phyloP scores from a whole-genome alignment of 2,113 vertebrate genomes.

The Chamaetylas fuelleborni region DNA sequence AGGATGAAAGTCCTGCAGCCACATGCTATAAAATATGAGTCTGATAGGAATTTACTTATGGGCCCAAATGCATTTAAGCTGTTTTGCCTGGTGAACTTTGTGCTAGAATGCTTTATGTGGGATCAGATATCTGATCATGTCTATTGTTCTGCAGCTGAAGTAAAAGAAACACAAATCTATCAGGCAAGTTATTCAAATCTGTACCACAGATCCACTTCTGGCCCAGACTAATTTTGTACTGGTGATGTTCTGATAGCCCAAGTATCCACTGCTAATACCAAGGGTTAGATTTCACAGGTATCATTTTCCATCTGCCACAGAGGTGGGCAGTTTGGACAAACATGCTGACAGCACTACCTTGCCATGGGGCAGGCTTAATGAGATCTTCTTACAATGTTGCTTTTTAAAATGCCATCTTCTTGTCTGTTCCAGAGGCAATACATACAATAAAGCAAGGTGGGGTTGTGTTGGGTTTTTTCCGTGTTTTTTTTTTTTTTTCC shows the following conservation, averaged over 20 bases:
- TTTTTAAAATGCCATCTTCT: neutral
- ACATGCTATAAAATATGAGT: neutral
- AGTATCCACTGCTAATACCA: neutral
- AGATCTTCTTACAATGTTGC: neutral
- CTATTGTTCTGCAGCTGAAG: neutral
- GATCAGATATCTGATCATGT: neutral
- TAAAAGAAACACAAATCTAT: neutral
- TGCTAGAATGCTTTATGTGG: neutral
- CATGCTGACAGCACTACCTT: neutral
- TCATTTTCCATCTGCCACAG: neutral
- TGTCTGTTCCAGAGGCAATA: neutral
- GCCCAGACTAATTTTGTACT: neutral
- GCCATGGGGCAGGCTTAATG: neutral
- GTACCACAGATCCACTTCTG: neutral
- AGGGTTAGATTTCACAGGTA: neutral
- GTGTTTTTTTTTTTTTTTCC: neutral
- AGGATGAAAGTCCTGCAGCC: neutral
- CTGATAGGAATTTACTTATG: neutral
- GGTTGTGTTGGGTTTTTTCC: neutral
- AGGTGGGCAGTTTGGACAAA: neutral
- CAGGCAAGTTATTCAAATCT: neutral
- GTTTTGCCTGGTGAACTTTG: neutral
- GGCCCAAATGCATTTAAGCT: neutral
- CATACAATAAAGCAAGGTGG: neutral
- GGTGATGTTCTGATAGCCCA: neutral